phyloP scores from a whole-genome alignment of 2,113 vertebrate species.

The Nyctereutes procyonoides region DNA sequence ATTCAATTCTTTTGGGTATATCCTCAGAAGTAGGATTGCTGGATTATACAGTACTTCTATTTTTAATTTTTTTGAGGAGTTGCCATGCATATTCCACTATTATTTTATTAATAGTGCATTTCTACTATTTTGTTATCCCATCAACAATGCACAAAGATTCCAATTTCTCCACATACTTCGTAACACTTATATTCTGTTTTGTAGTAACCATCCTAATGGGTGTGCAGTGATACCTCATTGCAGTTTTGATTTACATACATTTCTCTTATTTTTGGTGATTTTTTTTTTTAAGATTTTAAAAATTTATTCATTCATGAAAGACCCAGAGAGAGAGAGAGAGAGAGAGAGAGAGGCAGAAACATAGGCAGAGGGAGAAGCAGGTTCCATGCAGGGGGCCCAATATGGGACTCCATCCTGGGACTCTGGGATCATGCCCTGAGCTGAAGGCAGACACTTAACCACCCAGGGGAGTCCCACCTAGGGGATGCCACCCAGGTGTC shows the following conservation, averaged over 20 bases:
- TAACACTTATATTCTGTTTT: not conserved
- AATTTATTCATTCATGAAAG: no score
- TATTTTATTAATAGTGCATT: not conserved
- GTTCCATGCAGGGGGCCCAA: no score
- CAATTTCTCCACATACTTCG: not conserved
- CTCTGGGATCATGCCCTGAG: no score
- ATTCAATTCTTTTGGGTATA: not conserved
- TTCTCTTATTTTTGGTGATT: not conserved
- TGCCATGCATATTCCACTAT: not conserved
- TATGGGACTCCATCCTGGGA: no score
- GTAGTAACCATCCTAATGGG: not conserved
- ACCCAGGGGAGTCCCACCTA: no score
- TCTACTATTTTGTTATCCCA: not conserved
- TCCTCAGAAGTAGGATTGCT: not conserved
- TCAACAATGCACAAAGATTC: not conserved
- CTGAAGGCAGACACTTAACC: no score
- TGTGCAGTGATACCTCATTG: not conserved
- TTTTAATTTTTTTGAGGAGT: constrained; percentile 1
- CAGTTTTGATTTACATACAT: constrained; percentile 12
- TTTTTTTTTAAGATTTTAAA: not conserved
- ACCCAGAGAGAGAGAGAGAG: no score
- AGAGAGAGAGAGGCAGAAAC: no score
- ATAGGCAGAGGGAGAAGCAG: no score
- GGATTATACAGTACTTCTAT: not conserved
- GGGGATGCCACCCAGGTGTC: no score